phyloP scores from a whole-genome alignment of 2,888 invertebrate species.

The Cheilosia soror region DNA sequence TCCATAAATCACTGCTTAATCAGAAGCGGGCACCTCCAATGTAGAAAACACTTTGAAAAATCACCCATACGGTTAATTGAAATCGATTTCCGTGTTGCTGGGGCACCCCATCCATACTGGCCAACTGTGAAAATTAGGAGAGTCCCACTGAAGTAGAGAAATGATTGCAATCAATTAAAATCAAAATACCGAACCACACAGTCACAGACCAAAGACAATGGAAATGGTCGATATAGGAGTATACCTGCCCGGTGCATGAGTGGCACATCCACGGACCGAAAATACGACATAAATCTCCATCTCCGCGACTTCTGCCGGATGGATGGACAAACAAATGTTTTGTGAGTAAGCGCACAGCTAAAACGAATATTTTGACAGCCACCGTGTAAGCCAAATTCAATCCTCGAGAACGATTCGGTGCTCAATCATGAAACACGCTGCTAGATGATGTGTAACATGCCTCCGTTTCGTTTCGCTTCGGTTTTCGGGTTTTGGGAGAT shows the following conservation, averaged over 20 bases:
- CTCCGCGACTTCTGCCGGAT: slow-evolving; percentile 64
- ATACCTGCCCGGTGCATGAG: background rate
- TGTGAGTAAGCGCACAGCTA: slow-evolving; percentile 37
- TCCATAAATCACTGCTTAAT: slow-evolving; percentile 67
- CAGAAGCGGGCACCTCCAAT: slow-evolving; percentile 44
- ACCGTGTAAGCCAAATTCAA: slow-evolving; percentile 72
- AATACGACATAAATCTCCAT: slow-evolving; percentile 70
- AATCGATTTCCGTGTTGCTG: slow-evolving; percentile 65
- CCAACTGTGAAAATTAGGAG: slow-evolving; percentile 75
- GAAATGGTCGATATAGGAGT: background rate
- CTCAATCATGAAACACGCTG: slow-evolving; percentile 55
- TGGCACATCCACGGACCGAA: slow-evolving; percentile 32
- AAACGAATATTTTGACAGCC: slow-evolving; percentile 74
- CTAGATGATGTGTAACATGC: slow-evolving; percentile 75
- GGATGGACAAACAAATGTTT: slow-evolving; percentile 59
- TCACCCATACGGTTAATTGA: slow-evolving; percentile 65
- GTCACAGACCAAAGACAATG: slow-evolving; percentile 54
- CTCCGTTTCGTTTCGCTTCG: slow-evolving; percentile 70
- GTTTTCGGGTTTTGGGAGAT: slow-evolving; percentile 13
- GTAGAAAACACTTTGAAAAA: slow-evolving; percentile 62
- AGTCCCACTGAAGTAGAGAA: slow-evolving; percentile 73
- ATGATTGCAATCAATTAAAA: slow-evolving; percentile 75
- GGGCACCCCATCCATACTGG: slow-evolving; percentile 53
- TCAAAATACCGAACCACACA: slow-evolving; percentile 22
- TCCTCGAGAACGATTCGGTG: slow-evolving; percentile 59